Percentiles rank a stretch among this genome's conserved stretches.
phyloP scores from a whole-genome alignment of 2,888 invertebrate species.

The Pilophorus perplexus region DNA sequence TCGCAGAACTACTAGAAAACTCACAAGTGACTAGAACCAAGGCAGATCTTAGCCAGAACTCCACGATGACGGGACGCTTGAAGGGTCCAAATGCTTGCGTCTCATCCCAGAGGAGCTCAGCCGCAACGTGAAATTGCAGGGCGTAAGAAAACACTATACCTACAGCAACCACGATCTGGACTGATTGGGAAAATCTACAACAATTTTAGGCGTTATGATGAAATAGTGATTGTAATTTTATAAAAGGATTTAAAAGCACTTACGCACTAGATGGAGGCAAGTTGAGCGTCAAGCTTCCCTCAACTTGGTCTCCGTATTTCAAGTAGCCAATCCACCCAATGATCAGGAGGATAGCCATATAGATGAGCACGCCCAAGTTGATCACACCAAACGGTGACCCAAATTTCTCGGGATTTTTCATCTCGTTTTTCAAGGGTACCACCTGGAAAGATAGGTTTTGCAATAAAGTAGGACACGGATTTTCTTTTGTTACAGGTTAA shows the following conservation, averaged over 20 bases:
- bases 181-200: conserved; percentile 51
- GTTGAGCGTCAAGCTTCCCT: conserved; percentile 86
- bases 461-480: too few relatives aligned
- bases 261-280: conserved; percentile 64
- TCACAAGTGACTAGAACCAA: conserved; percentile 82
- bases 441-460: conserved; percentile 66
- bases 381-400: conserved; percentile 78
- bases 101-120: conserved; percentile 82
- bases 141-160: conserved; percentile 89
- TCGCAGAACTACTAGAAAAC: conserved; percentile 53
- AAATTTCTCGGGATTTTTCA: conserved; percentile 78
- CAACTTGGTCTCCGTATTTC: conserved; percentile 77
- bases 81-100: conserved; percentile 60
- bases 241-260: conserved; percentile 50
- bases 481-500: too few relatives aligned
- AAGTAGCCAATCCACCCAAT: conserved; percentile 87
- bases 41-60: conserved; percentile 67
- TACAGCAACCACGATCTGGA: conserved; percentile 77
- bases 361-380: conserved; percentile 82
- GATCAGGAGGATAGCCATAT: conserved; percentile 71
- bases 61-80: conserved; percentile 60
- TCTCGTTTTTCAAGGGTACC: conserved; percentile 89
- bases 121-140: conserved; percentile 84
- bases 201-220: too few relatives aligned
- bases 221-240: background rate